A percentile compares a stretch with the other conserved stretches of the same genome.
phyloP scores from a whole-genome alignment of 2,113 vertebrate species.

The Copsychus sechellarum region DNA sequence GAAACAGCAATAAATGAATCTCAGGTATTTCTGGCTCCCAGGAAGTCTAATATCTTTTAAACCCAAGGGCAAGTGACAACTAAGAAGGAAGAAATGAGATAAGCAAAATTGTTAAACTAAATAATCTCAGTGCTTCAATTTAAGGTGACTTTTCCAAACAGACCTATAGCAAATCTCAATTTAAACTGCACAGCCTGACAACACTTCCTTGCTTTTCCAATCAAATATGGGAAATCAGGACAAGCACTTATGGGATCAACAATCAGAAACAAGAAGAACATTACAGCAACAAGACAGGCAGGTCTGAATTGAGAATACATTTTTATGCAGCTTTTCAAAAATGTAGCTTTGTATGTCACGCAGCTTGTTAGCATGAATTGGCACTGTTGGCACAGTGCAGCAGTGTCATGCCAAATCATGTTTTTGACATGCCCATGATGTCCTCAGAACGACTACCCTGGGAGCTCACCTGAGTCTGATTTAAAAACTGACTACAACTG shows the following conservation, averaged over 20 bases:
- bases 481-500: background rate
- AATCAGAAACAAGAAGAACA: background rate
- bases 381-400: background rate
- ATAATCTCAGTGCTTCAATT: background rate
- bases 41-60: background rate
- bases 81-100: background rate
- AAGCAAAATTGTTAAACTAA: background rate
- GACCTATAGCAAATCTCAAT: background rate
- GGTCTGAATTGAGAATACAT: background rate
- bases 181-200: background rate
- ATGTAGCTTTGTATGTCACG: background rate
- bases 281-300: background rate
- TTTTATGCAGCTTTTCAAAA: background rate
- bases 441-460: background rate
- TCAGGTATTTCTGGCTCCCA: background rate
- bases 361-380: background rate
- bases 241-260: background rate
- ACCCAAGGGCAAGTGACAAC: background rate
- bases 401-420: background rate
- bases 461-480: background rate
- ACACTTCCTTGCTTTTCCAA: background rate
- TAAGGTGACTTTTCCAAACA: background rate
- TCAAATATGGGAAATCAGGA: background rate
- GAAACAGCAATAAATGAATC: background rate
- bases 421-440: background rate